Percentiles rank a stretch among this genome's conserved stretches.
Conservation (phyloP, 2,113 vertebrate species). For the Nothocercus julius region DNA sequence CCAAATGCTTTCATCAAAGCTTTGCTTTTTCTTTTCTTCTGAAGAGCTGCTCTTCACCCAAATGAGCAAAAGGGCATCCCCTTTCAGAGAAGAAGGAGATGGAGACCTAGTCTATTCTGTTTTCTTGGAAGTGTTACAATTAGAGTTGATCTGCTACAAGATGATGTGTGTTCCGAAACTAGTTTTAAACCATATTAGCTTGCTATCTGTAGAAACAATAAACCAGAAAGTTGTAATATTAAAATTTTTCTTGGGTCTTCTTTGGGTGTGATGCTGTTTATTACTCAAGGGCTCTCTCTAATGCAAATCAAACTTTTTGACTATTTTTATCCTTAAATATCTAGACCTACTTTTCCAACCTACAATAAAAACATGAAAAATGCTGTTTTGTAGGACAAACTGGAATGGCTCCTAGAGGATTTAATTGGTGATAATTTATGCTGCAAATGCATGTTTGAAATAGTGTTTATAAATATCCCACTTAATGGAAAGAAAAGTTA, state of each 20-base stretch:
- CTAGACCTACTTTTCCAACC: not conserved
- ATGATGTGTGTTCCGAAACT: not conserved
- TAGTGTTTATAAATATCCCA: conserved; percentile 53
- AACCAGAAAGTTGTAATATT: not conserved
- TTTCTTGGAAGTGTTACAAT: not conserved
- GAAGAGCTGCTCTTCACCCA: not conserved
- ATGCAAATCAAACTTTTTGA: not conserved
- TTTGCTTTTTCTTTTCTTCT: not conserved
- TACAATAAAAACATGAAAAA: not conserved
- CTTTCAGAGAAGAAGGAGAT: not conserved
- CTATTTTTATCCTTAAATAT: not conserved
- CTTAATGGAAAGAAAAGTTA: conserved; percentile 9
- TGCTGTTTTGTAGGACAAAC: not conserved
- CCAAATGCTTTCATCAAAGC: not conserved
- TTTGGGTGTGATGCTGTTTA: not conserved
- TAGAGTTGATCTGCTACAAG: not conserved
- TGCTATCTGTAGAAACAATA: not conserved
- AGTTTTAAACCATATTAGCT: not conserved
- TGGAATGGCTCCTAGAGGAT: not conserved
- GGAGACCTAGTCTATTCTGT: not conserved
- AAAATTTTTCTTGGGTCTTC: not conserved
- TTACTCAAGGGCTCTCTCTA: not conserved
- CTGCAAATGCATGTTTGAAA: not conserved
- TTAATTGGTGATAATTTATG: conserved; percentile 17
- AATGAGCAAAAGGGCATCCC: not conserved